Base-by-base conservation (phyloP, 2,113 vertebrate species). In the Nanger granti region DNA sequence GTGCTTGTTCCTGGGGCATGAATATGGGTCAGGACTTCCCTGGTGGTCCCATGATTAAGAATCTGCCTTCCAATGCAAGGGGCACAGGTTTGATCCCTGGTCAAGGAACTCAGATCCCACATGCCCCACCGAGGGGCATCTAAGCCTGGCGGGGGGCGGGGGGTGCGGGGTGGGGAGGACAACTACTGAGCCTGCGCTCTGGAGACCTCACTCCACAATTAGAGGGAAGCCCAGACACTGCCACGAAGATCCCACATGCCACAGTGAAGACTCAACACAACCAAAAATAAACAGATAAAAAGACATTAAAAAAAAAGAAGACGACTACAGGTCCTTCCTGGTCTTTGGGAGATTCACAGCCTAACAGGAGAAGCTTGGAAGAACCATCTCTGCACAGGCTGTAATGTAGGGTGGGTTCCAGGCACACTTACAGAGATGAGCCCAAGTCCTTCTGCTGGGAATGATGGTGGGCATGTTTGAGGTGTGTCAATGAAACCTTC, bases 141-240 rank as follows among this genome's bases (percentile, higher is more conserved):
- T 79, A 79, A 47, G 76, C 26, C 41, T 14, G 12, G 37, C 2
- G 3, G 12, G 52, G 14, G 52, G 4, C 9, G 41, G 3, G 11
- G 14, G 52, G 4, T 9, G 41, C 3, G 11, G 20, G 0, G 2
- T 2, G 24, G 10, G 3, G 26, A 5, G 1, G 24, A 79, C 41
- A 28, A 44, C 24, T 44, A 15, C 22, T 79, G 41, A 44, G 41
- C 41, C 26, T 28, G 76, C 0, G 0, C 26, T 28, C 41, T 79
- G 41, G 24, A 47, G 41, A 8, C 41, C 26, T 44, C 24, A 44
- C 76, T 79, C 76, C 24, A 79, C 41, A 28, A 29, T 26, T 28
- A 79, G 41, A 79, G 76, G 24, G 76, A 47, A 79, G 41, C 76
- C 41, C 76, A 47, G 37, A 47, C 7, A 28, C 76, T 28, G 13